A percentile compares a stretch with the other conserved stretches of the same genome.
Conservation (phyloP, 2,113 vertebrate genomes). For the Dasyprocta punctata region DNA sequence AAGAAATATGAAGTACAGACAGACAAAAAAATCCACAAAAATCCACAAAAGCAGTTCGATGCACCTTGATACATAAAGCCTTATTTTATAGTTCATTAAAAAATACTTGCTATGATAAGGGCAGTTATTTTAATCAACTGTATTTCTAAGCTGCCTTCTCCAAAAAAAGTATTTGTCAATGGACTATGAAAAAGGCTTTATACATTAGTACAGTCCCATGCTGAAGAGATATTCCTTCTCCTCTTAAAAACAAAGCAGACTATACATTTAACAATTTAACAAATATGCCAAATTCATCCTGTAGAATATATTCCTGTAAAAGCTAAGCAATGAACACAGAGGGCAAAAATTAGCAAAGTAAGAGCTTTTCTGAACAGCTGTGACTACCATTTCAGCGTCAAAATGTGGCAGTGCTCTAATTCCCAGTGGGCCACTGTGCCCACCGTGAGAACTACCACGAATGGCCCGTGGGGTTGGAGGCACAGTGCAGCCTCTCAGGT, state of each 20-base stretch:
- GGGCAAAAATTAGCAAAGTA: conserved; percentile 23
- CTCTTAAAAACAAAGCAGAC: neutral
- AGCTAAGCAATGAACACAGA: conserved; percentile 12
- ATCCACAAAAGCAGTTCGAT: neutral
- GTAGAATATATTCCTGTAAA: neutral
- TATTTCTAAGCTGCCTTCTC: conserved; percentile 40
- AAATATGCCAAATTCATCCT: conserved; percentile 26
- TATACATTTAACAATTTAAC: neutral
- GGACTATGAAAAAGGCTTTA: conserved; percentile 41
- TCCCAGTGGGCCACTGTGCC: neutral
- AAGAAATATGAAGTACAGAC: neutral
- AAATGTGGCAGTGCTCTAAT: neutral
- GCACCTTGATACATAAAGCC: neutral
- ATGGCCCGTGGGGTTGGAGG: neutral
- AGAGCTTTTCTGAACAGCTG: conserved; percentile 38
- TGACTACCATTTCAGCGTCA: conserved; percentile 33
- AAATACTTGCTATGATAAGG: conserved; percentile 3
- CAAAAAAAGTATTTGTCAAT: conserved; percentile 43
- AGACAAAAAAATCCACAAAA: neutral
- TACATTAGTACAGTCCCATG: neutral
- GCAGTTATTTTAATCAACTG: neutral
- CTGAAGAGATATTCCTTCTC: neutral
- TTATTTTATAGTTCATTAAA: conserved; percentile 11
- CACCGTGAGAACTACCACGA: neutral
- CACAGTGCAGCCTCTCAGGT: neutral